Base-by-base conservation (phyloP, 2,113 vertebrate genomes). In the Sorex araneus region DNA sequence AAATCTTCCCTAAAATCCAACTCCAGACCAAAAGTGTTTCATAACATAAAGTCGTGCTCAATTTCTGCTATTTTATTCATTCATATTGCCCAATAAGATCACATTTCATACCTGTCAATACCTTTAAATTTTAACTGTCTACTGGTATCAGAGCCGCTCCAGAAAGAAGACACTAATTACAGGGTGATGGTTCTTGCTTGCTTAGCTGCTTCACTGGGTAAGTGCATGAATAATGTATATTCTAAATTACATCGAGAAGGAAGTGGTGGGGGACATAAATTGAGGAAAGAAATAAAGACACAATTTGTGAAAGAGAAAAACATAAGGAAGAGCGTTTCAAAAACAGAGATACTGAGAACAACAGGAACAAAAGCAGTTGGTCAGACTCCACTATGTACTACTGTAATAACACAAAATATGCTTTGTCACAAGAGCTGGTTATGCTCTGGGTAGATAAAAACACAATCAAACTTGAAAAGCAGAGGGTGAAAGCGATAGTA, bases 201-300 rank as follows among this genome's bases (percentile, higher is more conserved):
- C 47, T 93, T 76, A 89, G 73, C 57, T 84, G 25, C 71, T 82
- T 91, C 21, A 45, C 57, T 82, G 32, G 70, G 82, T 74, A 91
- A 78, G 54, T 79, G 50, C 13, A 32, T 32, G 67, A 23, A 45
- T 28, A 45, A 43, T 25, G 27, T 83, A 8, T 47, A 36, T 73
- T 95, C 67, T 76, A 89, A 91, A 57, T 76, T 82, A 84, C 21
- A 96, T 74, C 73, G 94, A 94, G n/a, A 64, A 82, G 43, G 47
- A 93, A 30, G 18, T 54, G 85, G 12, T 79, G 60, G 78, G 94
- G 94, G 94, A 40, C 43, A 95, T 25, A 94, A 75, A 93, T 23
- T 36, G 84, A 81, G 30, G 74, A 64, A 74, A 78, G 64, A 92
- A 73, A 47, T 34, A 84, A 92, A 83, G 67, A 18, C 57, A 82